Conservation (phyloP, 2,888 invertebrate genomes). For the Parelbella ahira region DNA sequence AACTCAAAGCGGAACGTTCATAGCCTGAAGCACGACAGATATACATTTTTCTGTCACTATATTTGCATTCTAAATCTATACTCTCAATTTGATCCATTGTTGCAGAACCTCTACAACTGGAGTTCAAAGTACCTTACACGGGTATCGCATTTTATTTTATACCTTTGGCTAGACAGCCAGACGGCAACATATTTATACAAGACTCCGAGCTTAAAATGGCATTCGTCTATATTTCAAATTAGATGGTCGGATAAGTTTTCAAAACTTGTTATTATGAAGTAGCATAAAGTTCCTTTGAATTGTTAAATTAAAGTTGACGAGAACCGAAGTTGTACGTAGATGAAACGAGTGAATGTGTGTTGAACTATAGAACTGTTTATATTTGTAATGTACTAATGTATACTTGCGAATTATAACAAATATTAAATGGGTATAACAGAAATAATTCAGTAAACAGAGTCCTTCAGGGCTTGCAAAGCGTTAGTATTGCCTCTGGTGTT, state of each 20-base stretch:
- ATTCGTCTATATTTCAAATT: slow-evolving; percentile 1
- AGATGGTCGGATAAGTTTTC: not conserved
- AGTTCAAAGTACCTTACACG: slow-evolving; percentile 20
- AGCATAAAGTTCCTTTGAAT: too few species aligned
- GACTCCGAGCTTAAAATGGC: not conserved
- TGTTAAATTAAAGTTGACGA: too few species aligned
- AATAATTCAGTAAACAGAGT: too few species aligned
- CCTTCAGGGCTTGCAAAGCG: too few species aligned
- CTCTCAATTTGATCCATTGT: slow-evolving; percentile 48
- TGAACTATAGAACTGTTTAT: too few species aligned
- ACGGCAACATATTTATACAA: slow-evolving; percentile 10
- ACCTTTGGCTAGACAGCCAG: slow-evolving; percentile 11
- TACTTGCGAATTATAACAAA: too few species aligned
- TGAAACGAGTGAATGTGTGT: too few species aligned
- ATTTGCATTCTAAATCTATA: slow-evolving; percentile 51
- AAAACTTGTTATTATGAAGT: too few species aligned
- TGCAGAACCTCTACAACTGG: slow-evolving; percentile 33
- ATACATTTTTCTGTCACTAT: slow-evolving; percentile 40
- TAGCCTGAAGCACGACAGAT: slow-evolving; percentile 28
- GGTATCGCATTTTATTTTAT: slow-evolving; percentile 20
- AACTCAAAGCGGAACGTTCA: slow-evolving; percentile 33
- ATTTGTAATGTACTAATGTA: too few species aligned
- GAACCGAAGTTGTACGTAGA: too few species aligned
- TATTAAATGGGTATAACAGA: too few species aligned
- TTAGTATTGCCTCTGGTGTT: too few species aligned